A percentile compares a stretch with the other conserved stretches of the same genome.
These are phyloP conservation scores for Pachycephus smyrnensis DNA, from an alignment of 2,888 invertebrate genomes.

Conservation along the genomic window DNA sequence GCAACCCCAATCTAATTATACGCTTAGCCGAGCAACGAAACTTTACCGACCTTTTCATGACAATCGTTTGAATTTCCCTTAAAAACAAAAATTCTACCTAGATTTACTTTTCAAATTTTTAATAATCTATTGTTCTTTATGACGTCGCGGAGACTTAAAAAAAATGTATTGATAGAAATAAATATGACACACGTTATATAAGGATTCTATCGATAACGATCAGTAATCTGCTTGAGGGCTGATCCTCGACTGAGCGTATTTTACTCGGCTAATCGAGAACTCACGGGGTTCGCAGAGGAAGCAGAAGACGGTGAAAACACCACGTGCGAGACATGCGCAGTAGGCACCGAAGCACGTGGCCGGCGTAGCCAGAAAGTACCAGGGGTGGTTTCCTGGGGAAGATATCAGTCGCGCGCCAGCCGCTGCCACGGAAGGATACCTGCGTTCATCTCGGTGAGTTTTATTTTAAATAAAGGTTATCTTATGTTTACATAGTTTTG, in stretches of 20 bases:
- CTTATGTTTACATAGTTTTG: neutral
- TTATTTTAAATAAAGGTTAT: neutral
- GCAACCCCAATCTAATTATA: neutral
- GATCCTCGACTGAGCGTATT: neutral
- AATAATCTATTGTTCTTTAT: neutral
- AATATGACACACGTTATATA: neutral
- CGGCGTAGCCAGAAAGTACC: constrained; percentile 25
- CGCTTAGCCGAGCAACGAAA: neutral
- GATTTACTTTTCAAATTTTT: neutral
- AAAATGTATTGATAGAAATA: neutral
- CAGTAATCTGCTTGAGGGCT: neutral
- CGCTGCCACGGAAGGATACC: constrained; percentile 61
- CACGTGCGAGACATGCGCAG: constrained; percentile 47
- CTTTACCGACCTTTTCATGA: neutral
- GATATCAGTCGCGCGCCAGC: constrained; percentile 64
- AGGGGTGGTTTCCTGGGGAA: constrained; percentile 18
- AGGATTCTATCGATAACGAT: neutral
- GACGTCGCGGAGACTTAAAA: neutral
- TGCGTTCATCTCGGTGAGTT: constrained; percentile 28
- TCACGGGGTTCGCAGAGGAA: neutral
- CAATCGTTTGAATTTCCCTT: neutral
- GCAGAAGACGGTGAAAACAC: neutral
- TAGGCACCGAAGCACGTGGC: constrained; percentile 43
- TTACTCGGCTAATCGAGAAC: neutral
- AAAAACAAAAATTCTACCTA: neutral